Evolutionary conservation across 2,888 invertebrate genomes (phyloP).

Genomic region (Xanthostigma xanthostigma): DNA sequence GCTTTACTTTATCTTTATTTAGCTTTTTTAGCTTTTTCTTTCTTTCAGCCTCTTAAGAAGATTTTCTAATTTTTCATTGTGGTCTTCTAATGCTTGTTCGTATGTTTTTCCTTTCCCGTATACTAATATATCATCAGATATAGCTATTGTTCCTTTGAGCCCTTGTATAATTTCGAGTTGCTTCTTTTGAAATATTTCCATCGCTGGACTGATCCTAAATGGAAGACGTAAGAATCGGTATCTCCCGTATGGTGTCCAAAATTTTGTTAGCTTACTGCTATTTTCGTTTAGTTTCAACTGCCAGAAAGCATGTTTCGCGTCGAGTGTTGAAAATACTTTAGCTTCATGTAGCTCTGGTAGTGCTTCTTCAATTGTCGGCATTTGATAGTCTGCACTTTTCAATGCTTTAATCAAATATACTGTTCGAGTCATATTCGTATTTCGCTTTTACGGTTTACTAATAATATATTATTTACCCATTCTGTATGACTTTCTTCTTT

Average conservation of each 20-base stretch:
- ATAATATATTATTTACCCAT: background rate
- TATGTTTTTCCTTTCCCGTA: slow-evolving; percentile 9
- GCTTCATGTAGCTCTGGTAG: slow-evolving; percentile 9
- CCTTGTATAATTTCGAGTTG: slow-evolving; percentile 8
- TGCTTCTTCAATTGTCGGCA: slow-evolving; percentile 10
- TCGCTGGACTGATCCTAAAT: slow-evolving; percentile 10
- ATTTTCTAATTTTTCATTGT: too few species aligned
- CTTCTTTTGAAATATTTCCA: slow-evolving; percentile 9
- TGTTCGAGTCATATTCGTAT: slow-evolving; percentile 11
- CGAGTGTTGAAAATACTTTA: slow-evolving; percentile 8
- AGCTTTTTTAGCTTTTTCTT: slow-evolving; percentile 9
- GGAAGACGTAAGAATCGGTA: slow-evolving; percentile 11
- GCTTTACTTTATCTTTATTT: slow-evolving; percentile 8
- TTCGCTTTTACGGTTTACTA: slow-evolving; percentile 6
- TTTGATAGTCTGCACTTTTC: slow-evolving; percentile 6
- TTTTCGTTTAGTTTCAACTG: slow-evolving; percentile 11
- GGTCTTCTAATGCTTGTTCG: slow-evolving; percentile 8
- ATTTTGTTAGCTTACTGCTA: slow-evolving; percentile 12
- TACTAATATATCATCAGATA: slow-evolving; percentile 12
- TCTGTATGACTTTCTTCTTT: slow-evolving; percentile 1
- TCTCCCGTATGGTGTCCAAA: slow-evolving; percentile 14
- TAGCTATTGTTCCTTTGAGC: slow-evolving; percentile 8
- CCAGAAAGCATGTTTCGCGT: slow-evolving; percentile 11
- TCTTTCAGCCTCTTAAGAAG: slow-evolving; percentile 7
- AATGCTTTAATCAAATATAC: slow-evolving; percentile 10